Conservation (phyloP, 2,888 invertebrate species). For the Gryllus longicercus region DNA sequence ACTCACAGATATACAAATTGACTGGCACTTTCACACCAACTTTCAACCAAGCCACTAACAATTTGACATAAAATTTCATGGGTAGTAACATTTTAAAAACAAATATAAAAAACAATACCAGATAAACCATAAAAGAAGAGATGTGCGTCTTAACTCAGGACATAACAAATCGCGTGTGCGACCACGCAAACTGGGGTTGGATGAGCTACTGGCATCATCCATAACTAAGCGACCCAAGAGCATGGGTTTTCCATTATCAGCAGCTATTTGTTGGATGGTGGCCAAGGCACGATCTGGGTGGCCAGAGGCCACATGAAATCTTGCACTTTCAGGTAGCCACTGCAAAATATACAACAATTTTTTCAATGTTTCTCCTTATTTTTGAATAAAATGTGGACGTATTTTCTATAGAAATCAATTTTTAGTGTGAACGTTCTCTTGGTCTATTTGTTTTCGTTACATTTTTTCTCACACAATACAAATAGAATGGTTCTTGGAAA, state of each 20-base stretch:
- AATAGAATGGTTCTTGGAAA: no score
- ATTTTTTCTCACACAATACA: no score
- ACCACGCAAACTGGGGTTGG: slow-evolving; percentile 58
- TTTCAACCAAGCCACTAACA: no score
- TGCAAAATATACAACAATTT: slow-evolving; percentile 46
- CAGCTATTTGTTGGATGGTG: slow-evolving; percentile 77
- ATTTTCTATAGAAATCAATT: no score
- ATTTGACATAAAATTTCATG: no score
- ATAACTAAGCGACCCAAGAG: slow-evolving; percentile 78
- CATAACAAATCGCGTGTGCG: slow-evolving; percentile 69
- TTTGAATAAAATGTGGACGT: no score
- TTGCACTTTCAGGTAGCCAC: slow-evolving; percentile 93
- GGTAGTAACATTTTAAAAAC: no score
- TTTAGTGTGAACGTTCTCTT: no score
- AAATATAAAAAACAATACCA: slow-evolving; percentile 57
- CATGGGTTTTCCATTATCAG: slow-evolving; percentile 86
- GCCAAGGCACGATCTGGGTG: slow-evolving; percentile 80
- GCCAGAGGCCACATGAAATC: slow-evolving; percentile 83
- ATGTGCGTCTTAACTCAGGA: slow-evolving; percentile 77
- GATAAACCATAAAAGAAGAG: slow-evolving; percentile 86
- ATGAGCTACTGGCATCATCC: slow-evolving; percentile 55
- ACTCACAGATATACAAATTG: no score
- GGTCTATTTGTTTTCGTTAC: no score
- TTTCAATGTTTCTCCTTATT: no score
- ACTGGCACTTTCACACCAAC: no score